Conservation (phyloP, 2,888 invertebrate genomes). For the Nephrotoma appendiculata region DNA sequence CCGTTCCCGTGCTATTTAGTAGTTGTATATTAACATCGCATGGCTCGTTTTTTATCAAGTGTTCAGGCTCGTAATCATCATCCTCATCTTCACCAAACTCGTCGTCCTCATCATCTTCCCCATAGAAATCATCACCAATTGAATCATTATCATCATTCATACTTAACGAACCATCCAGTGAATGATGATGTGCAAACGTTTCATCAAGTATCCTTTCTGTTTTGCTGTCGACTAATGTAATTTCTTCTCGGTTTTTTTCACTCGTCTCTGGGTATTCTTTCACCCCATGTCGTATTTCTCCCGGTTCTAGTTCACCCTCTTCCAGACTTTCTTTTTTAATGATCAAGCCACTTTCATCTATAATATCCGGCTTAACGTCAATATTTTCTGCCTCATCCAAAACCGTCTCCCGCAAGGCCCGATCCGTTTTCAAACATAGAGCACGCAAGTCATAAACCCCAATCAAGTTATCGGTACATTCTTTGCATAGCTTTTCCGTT, state of each 20-base stretch:
- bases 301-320: conserved; percentile 24
- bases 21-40: not conserved
- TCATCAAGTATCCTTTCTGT: not conserved
- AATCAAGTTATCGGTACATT: conserved; percentile 37
- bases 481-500: conserved; percentile 42
- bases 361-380: conserved; percentile 14
- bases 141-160: not conserved
- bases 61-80: conserved; percentile 13
- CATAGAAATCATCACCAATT: not conserved
- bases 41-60: conserved; percentile 14
- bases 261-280: not conserved
- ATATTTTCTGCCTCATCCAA: conserved; percentile 11
- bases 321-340: conserved; percentile 15
- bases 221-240: not conserved
- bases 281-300: conserved; percentile 13
- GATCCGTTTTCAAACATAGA: conserved; percentile 34
- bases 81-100: conserved; percentile 20
- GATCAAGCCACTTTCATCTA: conserved; percentile 16
- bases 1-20: not conserved
- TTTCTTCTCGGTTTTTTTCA: not conserved
- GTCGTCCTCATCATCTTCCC: not conserved
- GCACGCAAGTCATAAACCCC: conserved; percentile 36
- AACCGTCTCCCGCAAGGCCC: conserved; percentile 23
- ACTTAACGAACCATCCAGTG: not conserved
- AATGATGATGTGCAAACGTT: not conserved